Conservation (phyloP, 2,888 invertebrate genomes). For the Pristionchus entomophagus region DNA sequence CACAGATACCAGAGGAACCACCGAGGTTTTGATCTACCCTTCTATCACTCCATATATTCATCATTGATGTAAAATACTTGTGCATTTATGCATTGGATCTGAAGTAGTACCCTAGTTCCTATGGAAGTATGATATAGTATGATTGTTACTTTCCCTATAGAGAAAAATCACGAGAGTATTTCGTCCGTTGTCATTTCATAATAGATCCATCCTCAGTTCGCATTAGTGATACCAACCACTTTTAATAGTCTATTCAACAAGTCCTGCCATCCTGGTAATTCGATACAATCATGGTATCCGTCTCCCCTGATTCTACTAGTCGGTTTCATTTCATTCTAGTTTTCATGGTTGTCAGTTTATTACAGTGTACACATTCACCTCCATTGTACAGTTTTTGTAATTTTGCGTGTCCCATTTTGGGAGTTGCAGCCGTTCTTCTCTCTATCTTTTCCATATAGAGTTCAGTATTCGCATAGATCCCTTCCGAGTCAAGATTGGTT, state of each 20-base stretch:
- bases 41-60: not conserved
- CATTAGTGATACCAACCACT: not conserved
- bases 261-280: not conserved
- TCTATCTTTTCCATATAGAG: not conserved
- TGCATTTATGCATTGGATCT: not conserved
- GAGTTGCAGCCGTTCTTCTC: not conserved
- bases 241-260: not conserved
- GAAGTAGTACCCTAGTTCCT: not conserved
- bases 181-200: not conserved
- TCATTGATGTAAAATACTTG: not conserved
- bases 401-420: not conserved
- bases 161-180: not conserved
- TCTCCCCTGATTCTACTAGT: not conserved
- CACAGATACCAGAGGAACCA: constrained; percentile 16
- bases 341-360: not conserved
- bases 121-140: not conserved
- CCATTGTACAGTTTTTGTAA: not conserved
- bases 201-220: not conserved
- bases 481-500: not conserved
- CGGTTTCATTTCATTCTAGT: not conserved
- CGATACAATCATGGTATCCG: not conserved
- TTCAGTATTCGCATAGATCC: not conserved
- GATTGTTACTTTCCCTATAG: not conserved
- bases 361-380: not conserved
- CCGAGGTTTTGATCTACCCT: not conserved